Evolutionary conservation across 2,797 vertebrate genomes (phyloP), one percentile per base, ranked within the genome.

Genomic region (Xiphorhynchus erythropygius): DNA sequence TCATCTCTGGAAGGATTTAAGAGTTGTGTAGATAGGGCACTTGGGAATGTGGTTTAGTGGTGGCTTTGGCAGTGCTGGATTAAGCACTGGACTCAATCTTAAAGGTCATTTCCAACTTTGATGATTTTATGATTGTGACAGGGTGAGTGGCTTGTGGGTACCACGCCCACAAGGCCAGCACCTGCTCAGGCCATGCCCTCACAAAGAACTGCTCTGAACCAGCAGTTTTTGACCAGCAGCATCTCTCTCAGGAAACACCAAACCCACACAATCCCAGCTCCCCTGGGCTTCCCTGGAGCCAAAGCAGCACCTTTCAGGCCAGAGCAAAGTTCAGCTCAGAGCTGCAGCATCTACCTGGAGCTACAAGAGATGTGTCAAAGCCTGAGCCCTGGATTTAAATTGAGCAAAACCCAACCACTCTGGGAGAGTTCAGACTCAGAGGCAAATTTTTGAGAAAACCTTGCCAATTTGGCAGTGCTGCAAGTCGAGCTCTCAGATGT

Each of bases 111-210:
- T 25, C 56, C 49, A 12, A 6, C 19, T 4, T 0, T 4, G 41
- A 21, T 2, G 7, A 9, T 9, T 6, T 35, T n/a, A 12, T 4
- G 22, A 10, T 3, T 16, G 7, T 44, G 30, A 17, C 11, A 15
- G 27, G 55, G 30, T 0, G 1, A 33, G 47, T 0, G 25, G 64
- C 27, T 71, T 0, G 0, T 1, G 33, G 55, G 8, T 21, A 37
- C 44, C 44, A 12, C 7, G 6, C 21, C 13, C 23, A 32, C 27
- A 3, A 0, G 14, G 16, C 1, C 65, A 18, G 4, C 1, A 0
- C 39, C 23, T 16, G 62, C 5, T 30, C 37, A 19, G 11, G 2
- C 44, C 10, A 0, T 0, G 23, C 23, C 55, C 7, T 50, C 7
- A 28, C 62, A 75, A 15, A 30, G 39, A 49, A 0, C 35, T 25